phyloP scores from a whole-genome alignment of 2,113 vertebrate genomes.

The Argyrosomus japonicus region DNA sequence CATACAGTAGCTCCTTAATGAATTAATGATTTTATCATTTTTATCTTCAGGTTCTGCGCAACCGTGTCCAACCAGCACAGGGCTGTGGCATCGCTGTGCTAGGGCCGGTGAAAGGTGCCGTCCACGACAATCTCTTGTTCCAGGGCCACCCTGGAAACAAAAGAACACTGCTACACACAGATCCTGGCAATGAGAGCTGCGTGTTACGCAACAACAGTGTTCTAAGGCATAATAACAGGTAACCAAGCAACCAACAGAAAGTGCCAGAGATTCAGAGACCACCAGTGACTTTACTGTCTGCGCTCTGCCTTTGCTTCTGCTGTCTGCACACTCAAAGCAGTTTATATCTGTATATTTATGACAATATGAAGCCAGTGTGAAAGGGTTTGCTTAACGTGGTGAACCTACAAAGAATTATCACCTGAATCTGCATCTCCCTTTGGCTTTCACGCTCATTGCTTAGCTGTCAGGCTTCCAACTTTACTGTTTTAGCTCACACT shows the following conservation, averaged over 20 bases:
- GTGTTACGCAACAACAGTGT: constrained; percentile 88
- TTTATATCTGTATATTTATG: neutral
- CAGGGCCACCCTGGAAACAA: constrained; percentile 85
- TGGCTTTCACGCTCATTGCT: neutral
- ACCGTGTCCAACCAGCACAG: constrained; percentile 89
- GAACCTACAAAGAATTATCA: neutral
- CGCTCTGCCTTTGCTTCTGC: neutral
- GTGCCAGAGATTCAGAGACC: neutral
- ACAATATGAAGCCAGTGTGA: neutral
- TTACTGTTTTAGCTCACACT: neutral
- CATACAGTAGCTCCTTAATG: neutral
- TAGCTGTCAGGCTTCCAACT: neutral
- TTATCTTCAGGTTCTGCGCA: constrained; percentile 86
- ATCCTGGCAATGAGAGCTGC: constrained; percentile 84
- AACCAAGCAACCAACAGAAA: constrained; percentile 35
- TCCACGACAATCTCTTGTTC: constrained; percentile 92
- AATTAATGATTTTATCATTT: constrained; percentile 4
- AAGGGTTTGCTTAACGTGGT: no score
- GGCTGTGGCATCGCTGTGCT: constrained; percentile 88
- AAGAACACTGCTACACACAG: constrained; percentile 85
- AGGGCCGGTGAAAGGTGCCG: constrained; percentile 87
- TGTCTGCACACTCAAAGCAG: neutral
- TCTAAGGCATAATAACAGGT: constrained; percentile 83
- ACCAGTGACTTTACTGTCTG: neutral
- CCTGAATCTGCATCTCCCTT: neutral